phyloP scores from a whole-genome alignment of 2,797 vertebrate species.

The Tympanoctomys barrerae region DNA sequence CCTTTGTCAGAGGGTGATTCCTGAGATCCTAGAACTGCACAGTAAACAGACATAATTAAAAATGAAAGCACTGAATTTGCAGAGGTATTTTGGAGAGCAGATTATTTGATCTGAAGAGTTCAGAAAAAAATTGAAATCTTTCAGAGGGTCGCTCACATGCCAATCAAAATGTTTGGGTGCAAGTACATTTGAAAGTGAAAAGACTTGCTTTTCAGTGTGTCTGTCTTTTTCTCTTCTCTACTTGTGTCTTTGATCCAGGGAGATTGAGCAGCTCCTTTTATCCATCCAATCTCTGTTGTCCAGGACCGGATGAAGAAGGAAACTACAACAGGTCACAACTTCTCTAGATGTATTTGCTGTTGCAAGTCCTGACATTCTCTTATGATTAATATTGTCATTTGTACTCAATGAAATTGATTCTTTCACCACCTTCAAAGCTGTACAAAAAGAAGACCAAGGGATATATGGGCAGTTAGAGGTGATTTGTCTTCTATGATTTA shows the following conservation, averaged over 20 bases:
- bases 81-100: conserved; percentile 81
- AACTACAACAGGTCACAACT: conserved; percentile 67
- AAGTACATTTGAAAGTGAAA: conserved; percentile 79
- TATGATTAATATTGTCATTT: conserved; percentile 85
- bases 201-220: conserved; percentile 78
- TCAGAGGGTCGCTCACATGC: conserved; percentile 81
- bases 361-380: conserved; percentile 80
- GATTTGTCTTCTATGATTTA: conserved; percentile 74
- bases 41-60: conserved; percentile 84
- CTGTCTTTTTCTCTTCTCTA: conserved; percentile 80
- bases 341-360: conserved; percentile 76
- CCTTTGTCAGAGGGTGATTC: conserved; percentile 64
- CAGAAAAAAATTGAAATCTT: conserved; percentile 82
- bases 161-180: conserved; percentile 81
- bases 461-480: conserved; percentile 41
- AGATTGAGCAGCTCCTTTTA: conserved; percentile 71
- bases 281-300: conserved; percentile 75
- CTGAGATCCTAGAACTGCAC: conserved; percentile 71
- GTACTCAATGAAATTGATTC: conserved; percentile 84
- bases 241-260: conserved; percentile 73
- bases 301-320: conserved; percentile 72
- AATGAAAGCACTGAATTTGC: conserved; percentile 78
- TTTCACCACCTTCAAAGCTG: conserved; percentile 83
- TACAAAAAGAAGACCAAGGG: conserved; percentile 68
- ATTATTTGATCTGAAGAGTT: conserved; percentile 80